Percentiles rank a stretch among this genome's conserved stretches.
Conservation (phyloP, 2,113 vertebrate species). For the Mustelus asterias region DNA sequence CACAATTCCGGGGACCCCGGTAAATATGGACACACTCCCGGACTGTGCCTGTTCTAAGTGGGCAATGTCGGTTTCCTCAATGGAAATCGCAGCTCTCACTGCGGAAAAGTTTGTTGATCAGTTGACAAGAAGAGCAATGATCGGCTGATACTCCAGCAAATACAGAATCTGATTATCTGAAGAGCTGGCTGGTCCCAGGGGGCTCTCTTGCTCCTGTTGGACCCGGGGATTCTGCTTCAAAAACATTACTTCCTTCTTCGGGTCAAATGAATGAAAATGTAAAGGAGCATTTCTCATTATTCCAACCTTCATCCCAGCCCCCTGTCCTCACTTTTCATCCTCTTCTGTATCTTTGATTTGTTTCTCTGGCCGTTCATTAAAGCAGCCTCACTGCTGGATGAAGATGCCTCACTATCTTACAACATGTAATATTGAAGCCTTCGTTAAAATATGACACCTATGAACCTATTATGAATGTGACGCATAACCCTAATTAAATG, state of each 20-base stretch:
- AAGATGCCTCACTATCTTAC: conserved; percentile 29
- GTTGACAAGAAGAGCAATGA: neutral
- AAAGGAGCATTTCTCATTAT: neutral
- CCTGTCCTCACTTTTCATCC: neutral
- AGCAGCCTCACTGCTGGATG: neutral
- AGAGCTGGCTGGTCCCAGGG: neutral
- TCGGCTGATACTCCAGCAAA: neutral
- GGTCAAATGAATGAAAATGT: neutral
- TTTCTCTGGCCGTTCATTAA: conserved; percentile 13
- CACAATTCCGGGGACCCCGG: no score
- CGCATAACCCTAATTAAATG: conserved; percentile 89
- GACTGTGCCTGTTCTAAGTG: neutral
- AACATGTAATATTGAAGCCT: conserved; percentile 59
- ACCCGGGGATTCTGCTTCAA: neutral
- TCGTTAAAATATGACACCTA: conserved; percentile 88
- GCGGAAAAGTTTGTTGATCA: neutral
- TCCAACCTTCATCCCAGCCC: neutral
- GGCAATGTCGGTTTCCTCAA: neutral
- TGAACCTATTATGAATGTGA: conserved; percentile 79
- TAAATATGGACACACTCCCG: neutral
- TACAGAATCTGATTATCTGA: neutral
- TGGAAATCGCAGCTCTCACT: neutral
- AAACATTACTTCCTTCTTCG: neutral
- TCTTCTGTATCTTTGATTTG: neutral
- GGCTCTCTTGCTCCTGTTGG: neutral